A percentile compares a stretch with the other conserved stretches of the same genome.
These are phyloP conservation scores for Euplexia lucipara DNA, from an alignment of 2,888 invertebrate genomes.

Conservation along the genomic window DNA sequence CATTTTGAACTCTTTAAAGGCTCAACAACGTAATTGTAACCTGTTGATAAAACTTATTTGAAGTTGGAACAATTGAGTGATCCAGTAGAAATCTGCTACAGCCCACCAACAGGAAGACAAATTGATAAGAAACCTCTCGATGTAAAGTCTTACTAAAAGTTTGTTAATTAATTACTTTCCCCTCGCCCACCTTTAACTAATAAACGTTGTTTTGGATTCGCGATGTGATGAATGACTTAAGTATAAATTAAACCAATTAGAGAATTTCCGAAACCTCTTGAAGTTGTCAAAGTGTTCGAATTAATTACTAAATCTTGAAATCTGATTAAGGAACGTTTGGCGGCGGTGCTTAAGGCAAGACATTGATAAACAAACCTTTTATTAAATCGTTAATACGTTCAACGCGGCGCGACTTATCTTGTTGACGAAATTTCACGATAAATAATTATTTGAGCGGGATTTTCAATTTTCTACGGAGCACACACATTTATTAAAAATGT, in stretches of 20 bases:
- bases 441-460: conserved; percentile 32
- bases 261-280: conserved; percentile 72
- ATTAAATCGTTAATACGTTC: conserved; percentile 44
- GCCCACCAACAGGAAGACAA: conserved; percentile 60
- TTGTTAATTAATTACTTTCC: conserved; percentile 79
- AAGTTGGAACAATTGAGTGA: conserved; percentile 54
- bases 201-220: conserved; percentile 74
- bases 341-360: conserved; percentile 37
- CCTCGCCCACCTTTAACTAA: conserved; percentile 72
- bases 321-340: conserved; percentile 61
- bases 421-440: conserved; percentile 31
- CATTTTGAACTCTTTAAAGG: conserved; percentile 28
- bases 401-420: conserved; percentile 40
- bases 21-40: conserved; percentile 32
- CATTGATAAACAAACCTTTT: conserved; percentile 53
- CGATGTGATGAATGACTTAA: conserved; percentile 79
- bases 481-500: conserved; percentile 23
- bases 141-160: conserved; percentile 72
- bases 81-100: conserved; percentile 44
- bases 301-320: conserved; percentile 74
- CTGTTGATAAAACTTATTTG: conserved; percentile 53
- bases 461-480: conserved; percentile 17
- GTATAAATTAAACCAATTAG: conserved; percentile 82
- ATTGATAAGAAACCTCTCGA: conserved; percentile 70
- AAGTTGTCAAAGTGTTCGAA: conserved; percentile 75